Evolutionary conservation across 2,797 vertebrate species (phyloP).

Genomic region (Phalanger gymnotis): DNA sequence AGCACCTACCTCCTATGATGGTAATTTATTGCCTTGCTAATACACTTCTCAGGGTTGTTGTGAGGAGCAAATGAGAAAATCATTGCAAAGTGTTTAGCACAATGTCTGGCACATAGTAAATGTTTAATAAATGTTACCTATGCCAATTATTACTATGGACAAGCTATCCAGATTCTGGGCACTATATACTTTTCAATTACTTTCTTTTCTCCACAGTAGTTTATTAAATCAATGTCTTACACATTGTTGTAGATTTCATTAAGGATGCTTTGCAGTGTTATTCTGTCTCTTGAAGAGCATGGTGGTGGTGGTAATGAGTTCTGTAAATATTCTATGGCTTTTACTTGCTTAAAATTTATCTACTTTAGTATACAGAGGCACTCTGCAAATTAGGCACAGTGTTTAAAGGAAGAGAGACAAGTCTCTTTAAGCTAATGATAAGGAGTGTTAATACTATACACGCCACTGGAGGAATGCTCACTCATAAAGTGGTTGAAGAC

Average conservation of each 20-base stretch:
- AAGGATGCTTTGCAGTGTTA: background rate
- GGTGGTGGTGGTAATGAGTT: background rate
- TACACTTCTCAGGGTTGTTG: background rate
- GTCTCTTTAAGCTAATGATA: background rate
- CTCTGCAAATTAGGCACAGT: background rate
- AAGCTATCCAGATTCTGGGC: background rate
- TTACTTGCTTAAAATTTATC: background rate
- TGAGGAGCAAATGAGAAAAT: background rate
- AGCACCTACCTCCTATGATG: too few relatives aligned
- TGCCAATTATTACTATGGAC: background rate
- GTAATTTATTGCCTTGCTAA: too few relatives aligned
- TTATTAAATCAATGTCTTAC: background rate
- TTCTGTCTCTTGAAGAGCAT: background rate
- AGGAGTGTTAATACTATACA: background rate
- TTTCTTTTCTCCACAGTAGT: background rate
- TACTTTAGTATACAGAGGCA: background rate
- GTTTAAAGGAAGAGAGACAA: background rate
- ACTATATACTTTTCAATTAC: background rate
- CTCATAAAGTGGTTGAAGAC: background rate
- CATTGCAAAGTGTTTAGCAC: background rate
- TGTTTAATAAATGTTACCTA: background rate
- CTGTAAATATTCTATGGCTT: background rate
- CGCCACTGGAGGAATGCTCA: background rate
- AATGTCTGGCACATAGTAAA: background rate
- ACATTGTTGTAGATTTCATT: background rate